Percentiles rank a stretch among this genome's conserved stretches.
phyloP scores from a whole-genome alignment of 2,113 vertebrate genomes.

The Triplophysa dalaica region DNA sequence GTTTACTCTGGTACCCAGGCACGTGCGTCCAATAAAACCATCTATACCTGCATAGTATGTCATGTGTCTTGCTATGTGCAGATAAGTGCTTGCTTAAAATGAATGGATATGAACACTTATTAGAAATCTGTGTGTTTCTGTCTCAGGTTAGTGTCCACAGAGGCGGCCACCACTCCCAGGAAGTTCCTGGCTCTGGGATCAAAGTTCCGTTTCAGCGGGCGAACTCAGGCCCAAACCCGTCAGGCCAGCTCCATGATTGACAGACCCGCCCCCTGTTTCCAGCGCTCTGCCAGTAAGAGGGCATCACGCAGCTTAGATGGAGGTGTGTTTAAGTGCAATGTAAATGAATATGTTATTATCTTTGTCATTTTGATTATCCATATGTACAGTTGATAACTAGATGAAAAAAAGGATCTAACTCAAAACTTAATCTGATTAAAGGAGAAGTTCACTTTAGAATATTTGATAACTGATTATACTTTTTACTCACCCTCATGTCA shows the following conservation, averaged over 20 bases:
- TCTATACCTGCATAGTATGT: no score
- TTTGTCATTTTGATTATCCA: not conserved
- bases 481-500: no score
- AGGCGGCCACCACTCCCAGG: slow-evolving; percentile 88
- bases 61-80: no score
- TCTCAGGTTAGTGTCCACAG: slow-evolving; percentile 89
- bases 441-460: no score
- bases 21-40: not conserved
- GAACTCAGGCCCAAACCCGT: slow-evolving; percentile 93
- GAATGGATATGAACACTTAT: no score
- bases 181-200: slow-evolving; percentile 92
- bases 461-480: no score
- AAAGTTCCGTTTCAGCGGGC: slow-evolving; percentile 96
- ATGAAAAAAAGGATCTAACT: no score
- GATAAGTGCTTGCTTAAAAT: not conserved
- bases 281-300: slow-evolving; percentile 91
- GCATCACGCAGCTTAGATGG: slow-evolving; percentile 92
- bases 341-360: not conserved
- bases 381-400: not conserved
- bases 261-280: slow-evolving; percentile 89
- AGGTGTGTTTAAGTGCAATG: slow-evolving; percentile 74
- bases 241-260: slow-evolving; percentile 96
- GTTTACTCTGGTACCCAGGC: no score
- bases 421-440: no score
- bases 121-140: not conserved